These are phyloP conservation scores for Phrixothrix hirtus DNA, from an alignment of 2,888 invertebrate genomes.

Conservation along the genomic window DNA sequence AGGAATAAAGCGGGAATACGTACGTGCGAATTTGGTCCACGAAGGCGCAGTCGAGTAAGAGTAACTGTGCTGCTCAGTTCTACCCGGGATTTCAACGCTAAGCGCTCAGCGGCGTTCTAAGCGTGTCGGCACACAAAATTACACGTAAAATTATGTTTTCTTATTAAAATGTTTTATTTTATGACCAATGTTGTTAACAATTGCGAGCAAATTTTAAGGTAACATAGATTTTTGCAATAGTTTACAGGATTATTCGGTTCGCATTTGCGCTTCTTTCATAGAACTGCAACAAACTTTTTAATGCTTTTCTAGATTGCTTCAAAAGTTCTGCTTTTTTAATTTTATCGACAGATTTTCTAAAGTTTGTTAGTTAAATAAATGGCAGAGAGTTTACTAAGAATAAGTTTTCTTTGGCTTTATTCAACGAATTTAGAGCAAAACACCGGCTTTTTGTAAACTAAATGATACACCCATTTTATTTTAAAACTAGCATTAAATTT, in stretches of 20 bases:
- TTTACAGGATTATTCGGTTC: constrained; percentile 1
- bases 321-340: too few relatives aligned
- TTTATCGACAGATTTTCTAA: too few relatives aligned
- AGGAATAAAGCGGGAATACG: constrained; percentile 7
- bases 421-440: too few relatives aligned
- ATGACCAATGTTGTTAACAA: constrained; percentile 42
- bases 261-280: too few relatives aligned
- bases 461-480: too few relatives aligned
- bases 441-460: too few relatives aligned
- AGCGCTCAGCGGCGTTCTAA: constrained; percentile 19
- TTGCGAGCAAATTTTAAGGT: constrained; percentile 44
- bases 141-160: constrained; percentile 19
- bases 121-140: constrained; percentile 16
- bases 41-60: constrained; percentile 23
- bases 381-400: too few relatives aligned
- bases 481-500: too few relatives aligned
- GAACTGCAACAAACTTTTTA: too few relatives aligned
- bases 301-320: too few relatives aligned
- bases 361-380: too few relatives aligned
- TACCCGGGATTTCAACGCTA: constrained; percentile 29
- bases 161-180: constrained; percentile 40
- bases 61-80: constrained; percentile 31
- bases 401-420: too few relatives aligned
- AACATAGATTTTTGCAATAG: constrained; percentile 26
- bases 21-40: constrained; percentile 13